phyloP scores from a whole-genome alignment of 1,140 invertebrate species.

The Formica exsecta region DNA sequence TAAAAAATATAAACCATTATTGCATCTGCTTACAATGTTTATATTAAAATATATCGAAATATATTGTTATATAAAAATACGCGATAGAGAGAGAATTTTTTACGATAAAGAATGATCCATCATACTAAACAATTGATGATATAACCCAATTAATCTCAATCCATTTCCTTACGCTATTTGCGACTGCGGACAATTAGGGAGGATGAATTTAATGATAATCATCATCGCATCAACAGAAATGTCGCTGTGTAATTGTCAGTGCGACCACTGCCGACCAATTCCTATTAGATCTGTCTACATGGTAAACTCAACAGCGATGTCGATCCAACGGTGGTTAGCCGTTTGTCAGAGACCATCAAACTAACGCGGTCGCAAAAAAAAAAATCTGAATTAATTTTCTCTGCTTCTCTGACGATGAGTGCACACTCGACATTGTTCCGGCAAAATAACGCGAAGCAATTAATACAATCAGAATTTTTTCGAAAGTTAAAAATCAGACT shows the following conservation, averaged over 20 bases:
- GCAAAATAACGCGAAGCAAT: constrained; percentile 47
- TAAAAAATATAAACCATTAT: constrained; percentile 22
- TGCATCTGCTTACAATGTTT: background rate
- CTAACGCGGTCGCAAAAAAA: background rate
- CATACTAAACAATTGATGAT: background rate
- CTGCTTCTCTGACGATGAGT: constrained; percentile 7
- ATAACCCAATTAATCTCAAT: constrained; percentile 6
- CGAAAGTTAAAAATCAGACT: constrained; percentile 48
- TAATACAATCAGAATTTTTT: constrained; percentile 54
- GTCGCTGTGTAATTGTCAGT: constrained; percentile 53
- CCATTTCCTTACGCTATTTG: constrained; percentile 32
- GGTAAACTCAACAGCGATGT: constrained; percentile 37
- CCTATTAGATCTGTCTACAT: constrained; percentile 48
- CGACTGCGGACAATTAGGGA: constrained; percentile 46
- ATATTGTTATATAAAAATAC: background rate
- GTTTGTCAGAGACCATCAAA: constrained; percentile 54
- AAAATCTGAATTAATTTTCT: constrained; percentile 43
- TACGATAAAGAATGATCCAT: background rate
- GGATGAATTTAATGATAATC: constrained; percentile 58
- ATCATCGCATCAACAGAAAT: constrained; percentile 51
- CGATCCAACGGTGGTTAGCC: constrained; percentile 38
- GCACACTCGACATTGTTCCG: constrained; percentile 1
- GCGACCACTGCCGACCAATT: constrained; percentile 43
- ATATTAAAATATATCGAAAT: background rate
- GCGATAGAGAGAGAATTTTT: background rate